Base-by-base conservation (phyloP, 2,888 invertebrate genomes). In the Lordiphosa andalusiaca region DNA sequence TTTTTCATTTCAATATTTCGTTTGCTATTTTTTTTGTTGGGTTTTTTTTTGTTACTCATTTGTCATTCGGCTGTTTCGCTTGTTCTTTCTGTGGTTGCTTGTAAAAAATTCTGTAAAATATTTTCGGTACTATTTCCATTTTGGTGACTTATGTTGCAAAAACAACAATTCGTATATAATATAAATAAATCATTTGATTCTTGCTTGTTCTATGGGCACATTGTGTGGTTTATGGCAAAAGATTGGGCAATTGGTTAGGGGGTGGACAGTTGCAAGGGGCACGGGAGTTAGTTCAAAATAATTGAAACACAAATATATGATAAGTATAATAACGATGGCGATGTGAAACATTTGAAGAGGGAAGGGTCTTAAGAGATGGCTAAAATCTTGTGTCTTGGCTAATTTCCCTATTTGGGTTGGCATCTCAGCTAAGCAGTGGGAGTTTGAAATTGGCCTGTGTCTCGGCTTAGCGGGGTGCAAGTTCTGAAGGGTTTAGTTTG, bases 161-260 rank as follows among this genome's bases (percentile, higher is more conserved):
- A 77, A 77, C 83, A 77, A 78, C 73, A 73, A 51, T 63, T 67
- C 49, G 50, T 70, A 62, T 80, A 67, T 72, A 81, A 77, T 77
- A 84, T 81, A 71, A 81, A 81, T 83, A 81, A 84, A 74, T 75
- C 51, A 63, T 74, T 84, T 67, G 71, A 62, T 75, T 71, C 66
- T 48, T 47, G 52, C 85, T 76, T 78, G 84, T 84, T 86, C 85
- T 85, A 85, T 85, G 85, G 85, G 85, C 85, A 85, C 85, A 81
- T 81, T 75, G 81, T 77, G 76, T 82, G 75, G 36, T 44, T 44
- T 30, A n/a, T 44, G 5, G 84, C 81, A 73, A 78, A 75, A 78
- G 69, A 23, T 39, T 25, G 65, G 54, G 51, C 39, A 30, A 30
- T 7, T 30, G 30, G 30, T 30, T 30, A 30, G 30, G 30, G 30